Evolutionary conservation across 2,888 invertebrate genomes (phyloP).

Genomic region (Eledona agricola): DNA sequence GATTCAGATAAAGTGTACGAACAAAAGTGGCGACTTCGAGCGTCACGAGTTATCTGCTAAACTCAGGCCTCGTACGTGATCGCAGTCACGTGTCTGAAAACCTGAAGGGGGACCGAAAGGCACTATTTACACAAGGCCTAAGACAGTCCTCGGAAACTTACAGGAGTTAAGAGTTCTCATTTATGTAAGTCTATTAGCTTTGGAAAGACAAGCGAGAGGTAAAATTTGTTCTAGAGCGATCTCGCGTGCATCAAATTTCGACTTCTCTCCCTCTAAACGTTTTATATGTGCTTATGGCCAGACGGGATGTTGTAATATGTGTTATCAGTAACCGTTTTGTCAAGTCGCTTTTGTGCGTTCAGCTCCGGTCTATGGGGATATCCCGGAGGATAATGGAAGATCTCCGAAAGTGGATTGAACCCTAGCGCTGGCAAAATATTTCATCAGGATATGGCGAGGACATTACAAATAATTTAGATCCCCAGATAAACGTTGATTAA

Average conservation of each 20-base stretch:
- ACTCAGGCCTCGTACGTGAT: conserved; percentile 37
- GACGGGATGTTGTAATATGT: conserved; percentile 47
- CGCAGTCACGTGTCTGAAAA: conserved; percentile 27
- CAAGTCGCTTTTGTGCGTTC: conserved; percentile 52
- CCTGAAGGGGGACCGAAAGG: conserved; percentile 10
- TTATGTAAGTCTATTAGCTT: too few species aligned
- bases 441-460: conserved; percentile 46
- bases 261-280: too few species aligned
- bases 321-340: conserved; percentile 56
- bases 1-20: conserved; percentile 33
- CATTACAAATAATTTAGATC: conserved; percentile 51
- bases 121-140: conserved; percentile 24
- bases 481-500: conserved; percentile 47
- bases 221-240: too few species aligned
- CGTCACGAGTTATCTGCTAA: conserved; percentile 35
- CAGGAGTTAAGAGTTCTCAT: too few species aligned
- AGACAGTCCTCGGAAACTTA: too few species aligned
- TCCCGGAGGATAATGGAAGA: conserved; percentile 52
- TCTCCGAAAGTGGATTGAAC: conserved; percentile 52
- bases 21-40: conserved; percentile 29
- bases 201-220: neutral
- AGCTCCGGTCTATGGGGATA: conserved; percentile 50
- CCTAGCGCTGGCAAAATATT: conserved; percentile 46
- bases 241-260: conserved; percentile 1
- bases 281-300: conserved; percentile 45